Evolutionary conservation across 2,888 invertebrate species (phyloP), one percentile per base, ranked within the genome.

Genomic region (Aquatica leii): DNA sequence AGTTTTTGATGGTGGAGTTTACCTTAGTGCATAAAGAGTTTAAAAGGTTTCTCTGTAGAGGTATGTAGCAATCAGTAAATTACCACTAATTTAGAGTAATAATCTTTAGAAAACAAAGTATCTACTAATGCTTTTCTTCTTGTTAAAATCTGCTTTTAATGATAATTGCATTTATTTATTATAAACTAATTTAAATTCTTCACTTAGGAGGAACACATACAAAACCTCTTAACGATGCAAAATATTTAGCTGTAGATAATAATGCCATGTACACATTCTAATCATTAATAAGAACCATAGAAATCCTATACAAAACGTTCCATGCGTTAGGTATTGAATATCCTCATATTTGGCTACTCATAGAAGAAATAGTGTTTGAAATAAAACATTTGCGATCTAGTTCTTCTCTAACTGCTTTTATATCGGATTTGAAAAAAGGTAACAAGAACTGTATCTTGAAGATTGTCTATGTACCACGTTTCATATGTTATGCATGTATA

Each of bases 241-340:
- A 46, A 46, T 46, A 46, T 46, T 46, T 46, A 11, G 46, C 20
- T 9, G 18, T 46, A 46, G 46, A n/a, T 20, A 46, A 46, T 20
- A 18, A 46, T 46, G 21, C 18, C 20, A 46, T 20, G 11, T 46
- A 46, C 18, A 46, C 18, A 46, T 18, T 46, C 11, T 2, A 46
- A 46, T 46, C 46, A 46, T 20, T 18, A 20, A 20, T 46, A 20
- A n/a, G n/a, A n/a, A n/a, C n/a, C n/a, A n/a, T n/a, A n/a, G n/a
- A n/a, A n/a, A n/a, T n/a, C n/a, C n/a, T 46, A 11, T 46, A 46
- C 20, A 46, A 46, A 46, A 20, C 20, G 11, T 46, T 46, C 20
- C 17, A 46, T 46, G 46, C 46, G 18, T 46, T 46, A 20, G 46
- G 18, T 46, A 46, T 46, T 46, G 18, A 46, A 46, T 46, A 46